Base-by-base conservation (phyloP, 1,140 invertebrate genomes). In the Brachystomella parvula region DNA sequence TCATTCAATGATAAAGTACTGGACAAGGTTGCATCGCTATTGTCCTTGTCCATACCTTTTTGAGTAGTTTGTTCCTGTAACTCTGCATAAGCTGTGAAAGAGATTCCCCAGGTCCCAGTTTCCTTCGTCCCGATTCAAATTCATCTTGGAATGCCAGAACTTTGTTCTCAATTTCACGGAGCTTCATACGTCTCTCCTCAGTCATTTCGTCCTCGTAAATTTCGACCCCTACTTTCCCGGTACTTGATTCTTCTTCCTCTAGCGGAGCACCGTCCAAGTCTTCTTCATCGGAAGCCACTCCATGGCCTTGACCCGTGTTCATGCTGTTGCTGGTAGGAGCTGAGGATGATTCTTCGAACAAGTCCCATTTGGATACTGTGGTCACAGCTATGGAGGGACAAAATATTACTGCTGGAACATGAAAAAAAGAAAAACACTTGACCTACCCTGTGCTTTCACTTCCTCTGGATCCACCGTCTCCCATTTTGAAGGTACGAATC, bases 141-240 rank as follows among this genome's bases (percentile, higher is more conserved):
- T 97, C 94, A 82, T 98, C 94, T 80, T 96, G 93, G 81, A 95
- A 97, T 75, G 93, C 89, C 80, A 96, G 84, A 19, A 92, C 91
- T 81, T 94, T 94, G 49, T 96, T 80, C 82, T 98, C 94, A 73
- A 98, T 92, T 78, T 96, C 93, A 61, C 94, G 82, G 44, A 98
- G 79, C 77, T 89, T 89, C 69, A 84, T 85, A 44, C 94, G 83
- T 71, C 87, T 84, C 76, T 91, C 87, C 78, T 93, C 87, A 75
- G 83, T 82, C 73, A 76, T 81, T 75, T 83, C 81, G 33, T 72
- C 71, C 3, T 67, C 71, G 44, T 61, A 66, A 3, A 62, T 66
- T 47, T 21, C 49, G 49, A 64, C 24, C 28, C 28, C 61, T 17
- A 57, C 47, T 33, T 64, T 62, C 17, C 63, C 49, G 30, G 21